Percentiles rank a stretch among this genome's conserved stretches.
phyloP scores from a whole-genome alignment of 37 sponge, comb jelly and placozoan species.

The Theonella swinhoei region DNA sequence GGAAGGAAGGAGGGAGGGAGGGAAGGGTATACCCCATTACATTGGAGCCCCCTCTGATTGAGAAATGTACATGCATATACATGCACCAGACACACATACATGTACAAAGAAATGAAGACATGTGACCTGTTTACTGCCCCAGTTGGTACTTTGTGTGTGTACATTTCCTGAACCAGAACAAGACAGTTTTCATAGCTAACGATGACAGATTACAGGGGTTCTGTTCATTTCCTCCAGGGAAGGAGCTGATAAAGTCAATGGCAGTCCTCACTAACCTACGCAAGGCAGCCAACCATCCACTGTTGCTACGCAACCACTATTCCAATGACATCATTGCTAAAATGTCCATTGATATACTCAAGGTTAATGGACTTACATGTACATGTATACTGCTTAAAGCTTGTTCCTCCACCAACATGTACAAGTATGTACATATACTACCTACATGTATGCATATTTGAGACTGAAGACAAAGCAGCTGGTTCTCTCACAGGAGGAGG shows the following conservation, averaged over 20 bases:
- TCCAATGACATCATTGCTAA: slow-evolving; percentile 5
- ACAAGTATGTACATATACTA: no score
- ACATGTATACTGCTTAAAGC: no score
- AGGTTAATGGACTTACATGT: neutral
- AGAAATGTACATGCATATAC: no score
- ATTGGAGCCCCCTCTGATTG: neutral
- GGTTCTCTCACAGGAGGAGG: slow-evolving; percentile 21
- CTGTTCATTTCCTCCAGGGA: neutral
- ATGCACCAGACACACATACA: no score
- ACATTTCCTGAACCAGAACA: neutral
- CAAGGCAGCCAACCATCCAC: slow-evolving; percentile 66
- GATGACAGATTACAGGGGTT: neutral
- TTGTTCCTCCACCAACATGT: no score
- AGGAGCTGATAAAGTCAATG: slow-evolving; percentile 20
- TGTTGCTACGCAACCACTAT: slow-evolving; percentile 40
- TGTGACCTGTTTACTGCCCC: no score
- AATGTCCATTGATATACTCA: slow-evolving; percentile 52
- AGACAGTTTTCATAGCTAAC: neutral
- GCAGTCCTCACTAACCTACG: slow-evolving; percentile 34
- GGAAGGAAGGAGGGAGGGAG: neutral
- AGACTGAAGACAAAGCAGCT: neutral
- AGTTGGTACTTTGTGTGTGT: no score
- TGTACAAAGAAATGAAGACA: no score
- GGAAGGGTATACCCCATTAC: neutral
- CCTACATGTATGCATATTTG: neutral